Percentiles rank a stretch among this genome's conserved stretches.
Conservation (phyloP, 2,113 vertebrate genomes). For the Setophaga petechia region DNA sequence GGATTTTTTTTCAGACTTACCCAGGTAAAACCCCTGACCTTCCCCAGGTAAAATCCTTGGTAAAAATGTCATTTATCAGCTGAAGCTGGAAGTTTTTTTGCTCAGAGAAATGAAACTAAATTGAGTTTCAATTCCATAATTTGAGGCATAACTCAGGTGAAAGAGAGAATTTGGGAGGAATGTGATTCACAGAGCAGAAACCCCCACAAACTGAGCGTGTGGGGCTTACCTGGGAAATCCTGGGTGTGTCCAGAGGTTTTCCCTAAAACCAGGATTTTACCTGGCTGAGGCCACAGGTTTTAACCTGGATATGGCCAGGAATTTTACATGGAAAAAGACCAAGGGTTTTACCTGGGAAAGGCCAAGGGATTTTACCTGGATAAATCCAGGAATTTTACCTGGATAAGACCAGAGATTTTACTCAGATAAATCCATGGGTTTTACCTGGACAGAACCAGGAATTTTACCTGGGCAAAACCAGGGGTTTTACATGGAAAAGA, state of each 20-base stretch:
- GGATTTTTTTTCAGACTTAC: not conserved
- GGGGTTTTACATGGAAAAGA: accelerated
- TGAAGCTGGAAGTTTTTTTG: not conserved
- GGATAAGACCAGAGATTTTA: accelerated
- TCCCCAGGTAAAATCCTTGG: not conserved
- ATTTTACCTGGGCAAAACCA: accelerated
- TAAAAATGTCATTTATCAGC: accelerated
- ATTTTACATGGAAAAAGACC: not conserved
- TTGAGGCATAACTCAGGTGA: not conserved
- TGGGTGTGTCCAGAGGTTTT: not conserved
- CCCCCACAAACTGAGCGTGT: no score
- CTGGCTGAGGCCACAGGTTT: not conserved
- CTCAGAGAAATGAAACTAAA: not conserved
- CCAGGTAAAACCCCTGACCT: not conserved
- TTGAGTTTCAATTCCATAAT: accelerated
- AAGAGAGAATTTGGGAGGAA: no score
- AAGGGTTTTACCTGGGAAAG: not conserved
- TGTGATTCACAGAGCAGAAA: accelerated
- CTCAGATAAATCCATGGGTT: not conserved
- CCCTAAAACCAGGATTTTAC: not conserved
- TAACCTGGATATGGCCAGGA: accelerated
- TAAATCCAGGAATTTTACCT: not conserved
- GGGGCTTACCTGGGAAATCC: not conserved
- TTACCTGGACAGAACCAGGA: not conserved
- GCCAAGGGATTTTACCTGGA: accelerated